These are phyloP conservation scores for Terrapene triunguis DNA, from an alignment of 2,113 vertebrate species.

Conservation along the genomic window DNA sequence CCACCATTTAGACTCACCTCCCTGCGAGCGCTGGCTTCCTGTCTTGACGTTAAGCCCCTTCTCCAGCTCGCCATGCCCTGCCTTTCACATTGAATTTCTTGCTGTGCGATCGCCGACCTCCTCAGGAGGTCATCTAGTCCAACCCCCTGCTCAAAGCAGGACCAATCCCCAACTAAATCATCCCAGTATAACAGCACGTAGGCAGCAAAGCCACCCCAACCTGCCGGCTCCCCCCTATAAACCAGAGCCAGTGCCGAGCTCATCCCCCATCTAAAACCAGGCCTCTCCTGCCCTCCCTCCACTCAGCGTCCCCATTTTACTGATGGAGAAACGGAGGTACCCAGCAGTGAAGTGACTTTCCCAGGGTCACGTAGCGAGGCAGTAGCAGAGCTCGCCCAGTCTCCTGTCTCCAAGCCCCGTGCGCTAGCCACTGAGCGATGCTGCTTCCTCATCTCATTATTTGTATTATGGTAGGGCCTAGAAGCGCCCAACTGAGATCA, in stretches of 20 bases:
- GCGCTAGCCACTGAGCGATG: background rate
- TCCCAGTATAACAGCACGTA: conserved; percentile 7
- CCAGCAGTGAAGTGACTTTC: background rate
- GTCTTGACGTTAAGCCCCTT: accelerated
- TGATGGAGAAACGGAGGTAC: background rate
- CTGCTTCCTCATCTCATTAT: background rate
- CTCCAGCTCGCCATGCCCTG: background rate
- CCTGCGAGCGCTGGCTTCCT: accelerated
- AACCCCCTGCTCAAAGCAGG: no score
- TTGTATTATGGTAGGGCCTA: no score
- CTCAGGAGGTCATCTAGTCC: no score
- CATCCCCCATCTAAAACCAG: accelerated
- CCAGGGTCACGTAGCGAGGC: background rate
- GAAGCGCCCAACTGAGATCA: background rate
- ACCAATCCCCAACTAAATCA: no score
- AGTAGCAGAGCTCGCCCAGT: background rate
- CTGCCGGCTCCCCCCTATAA: conserved; percentile 1
- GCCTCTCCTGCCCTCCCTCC: accelerated
- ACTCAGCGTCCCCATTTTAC: accelerated
- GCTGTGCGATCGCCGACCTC: accelerated
- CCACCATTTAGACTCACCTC: background rate
- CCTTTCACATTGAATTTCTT: background rate
- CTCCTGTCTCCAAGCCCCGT: background rate
- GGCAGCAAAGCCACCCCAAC: background rate
- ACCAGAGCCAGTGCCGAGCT: background rate